Evolutionary conservation across 2,797 vertebrate species (phyloP), one percentile per base, ranked within the genome.

Genomic region (Myotis daubentonii): DNA sequence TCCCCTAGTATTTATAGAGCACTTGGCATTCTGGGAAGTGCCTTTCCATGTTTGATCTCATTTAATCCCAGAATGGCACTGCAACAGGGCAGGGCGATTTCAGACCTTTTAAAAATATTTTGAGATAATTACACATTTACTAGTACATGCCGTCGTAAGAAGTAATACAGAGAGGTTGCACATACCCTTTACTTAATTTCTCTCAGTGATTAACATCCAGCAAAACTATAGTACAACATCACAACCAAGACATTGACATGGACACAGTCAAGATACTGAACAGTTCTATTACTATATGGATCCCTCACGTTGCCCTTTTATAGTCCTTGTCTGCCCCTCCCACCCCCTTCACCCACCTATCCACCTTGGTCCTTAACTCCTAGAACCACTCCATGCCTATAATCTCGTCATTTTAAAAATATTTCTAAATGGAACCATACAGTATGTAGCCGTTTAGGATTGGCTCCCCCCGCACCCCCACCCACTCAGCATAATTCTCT

Each of bases 101-200:
- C 33, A 51, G 55, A 22, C 47, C 49, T 91, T 79, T 66, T 36
- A 33, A 30, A 38, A 83, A 86, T 84, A n/a, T 36, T 91, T 86
- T 76, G 38, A 81, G 41, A 62, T 79, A 65, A 84, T 89, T 94
- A 65, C 30, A 23, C 8, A 95, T 85, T 82, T 65, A 47, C 44
- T 47, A 3, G 44, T 47, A 38, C 10, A 66, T 41, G 19, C 8
- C 38, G 25, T 81, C 72, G 2, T 91, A 55, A 91, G 71, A 95
- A 94, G 49, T 90, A 92, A 51, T 38, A n/a, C 65, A 89, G 70
- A 83, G 83, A 95, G 78, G 70, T 89, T n/a, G 8, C 60, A 66
- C 5, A 5, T 25, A 44, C 3, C 8, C 55, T 83, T 89, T 91
- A 84, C 17, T 65, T 84, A 49, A 13, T 75, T 91, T 92, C 68